Conservation (phyloP, 2,888 invertebrate genomes). For the Iphiclides podalirius region DNA sequence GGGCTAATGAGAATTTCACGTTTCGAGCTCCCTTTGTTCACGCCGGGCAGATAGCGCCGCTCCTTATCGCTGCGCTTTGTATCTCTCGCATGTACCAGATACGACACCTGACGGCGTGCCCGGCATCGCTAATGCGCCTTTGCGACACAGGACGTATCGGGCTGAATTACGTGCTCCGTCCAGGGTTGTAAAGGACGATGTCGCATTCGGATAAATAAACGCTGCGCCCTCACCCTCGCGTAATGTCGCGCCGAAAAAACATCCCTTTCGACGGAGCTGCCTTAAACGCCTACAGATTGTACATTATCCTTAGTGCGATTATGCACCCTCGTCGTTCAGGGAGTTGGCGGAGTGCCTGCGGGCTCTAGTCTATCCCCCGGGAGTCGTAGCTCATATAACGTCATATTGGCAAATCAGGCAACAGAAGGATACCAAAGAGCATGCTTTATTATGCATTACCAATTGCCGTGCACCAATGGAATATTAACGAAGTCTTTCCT, state of each 20-base stretch:
- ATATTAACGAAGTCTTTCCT: constrained; percentile 36
- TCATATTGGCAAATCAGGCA: constrained; percentile 56
- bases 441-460: constrained; percentile 29
- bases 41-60: constrained; percentile 56
- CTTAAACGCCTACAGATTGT: constrained; percentile 81
- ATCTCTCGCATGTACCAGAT: constrained; percentile 51
- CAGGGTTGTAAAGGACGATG: constrained; percentile 65
- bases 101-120: constrained; percentile 58
- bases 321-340: constrained; percentile 79
- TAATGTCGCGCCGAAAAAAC: constrained; percentile 75
- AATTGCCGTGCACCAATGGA: constrained; percentile 26
- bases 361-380: constrained; percentile 59
- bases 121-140: constrained; percentile 61
- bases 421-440: constrained; percentile 41
- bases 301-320: constrained; percentile 80
- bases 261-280: constrained; percentile 78
- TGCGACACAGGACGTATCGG: constrained; percentile 48
- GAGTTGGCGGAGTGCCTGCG: constrained; percentile 73
- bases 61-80: constrained; percentile 70
- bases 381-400: constrained; percentile 71
- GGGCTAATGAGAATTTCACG: constrained; percentile 77
- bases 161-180: constrained; percentile 66
- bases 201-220: constrained; percentile 75
- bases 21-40: constrained; percentile 68
- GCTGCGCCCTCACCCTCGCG: constrained; percentile 78